These are phyloP conservation scores for Zaprionus lineosus DNA, from an alignment of 2,888 invertebrate genomes.

Conservation along the genomic window DNA sequence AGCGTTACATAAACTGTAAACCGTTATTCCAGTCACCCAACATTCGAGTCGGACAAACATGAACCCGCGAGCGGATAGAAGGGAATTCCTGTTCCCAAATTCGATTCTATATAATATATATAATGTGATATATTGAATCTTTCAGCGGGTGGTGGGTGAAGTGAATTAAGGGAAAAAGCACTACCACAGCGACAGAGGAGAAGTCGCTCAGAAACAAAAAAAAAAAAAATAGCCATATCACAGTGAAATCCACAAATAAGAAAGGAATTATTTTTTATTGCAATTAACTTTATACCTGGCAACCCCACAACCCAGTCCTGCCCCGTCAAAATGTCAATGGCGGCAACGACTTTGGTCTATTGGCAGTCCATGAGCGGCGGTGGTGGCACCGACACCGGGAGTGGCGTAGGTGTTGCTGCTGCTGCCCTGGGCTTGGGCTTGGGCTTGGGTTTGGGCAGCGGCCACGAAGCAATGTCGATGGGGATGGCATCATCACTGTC, in stretches of 20 bases:
- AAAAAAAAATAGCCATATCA: not conserved
- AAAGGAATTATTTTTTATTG: slow-evolving; percentile 28
- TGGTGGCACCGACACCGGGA: slow-evolving; percentile 6
- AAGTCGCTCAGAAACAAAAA: too few relatives aligned
- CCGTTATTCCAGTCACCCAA: too few relatives aligned
- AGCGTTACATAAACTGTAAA: too few relatives aligned
- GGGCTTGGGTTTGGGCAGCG: not conserved
- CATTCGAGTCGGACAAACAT: too few relatives aligned
- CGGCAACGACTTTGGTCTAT: slow-evolving; percentile 56
- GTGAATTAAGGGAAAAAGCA: too few relatives aligned
- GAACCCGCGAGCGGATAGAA: too few relatives aligned
- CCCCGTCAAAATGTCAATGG: slow-evolving; percentile 56
- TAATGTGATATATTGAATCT: too few relatives aligned
- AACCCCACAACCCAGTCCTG: too few relatives aligned
- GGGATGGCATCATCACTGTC: slow-evolving; percentile 5
- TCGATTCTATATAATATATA: too few relatives aligned
- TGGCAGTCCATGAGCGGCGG: slow-evolving; percentile 67
- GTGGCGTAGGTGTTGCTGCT: not conserved
- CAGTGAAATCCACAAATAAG: slow-evolving; percentile 23
- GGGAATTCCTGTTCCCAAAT: too few relatives aligned
- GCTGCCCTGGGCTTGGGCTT: not conserved
- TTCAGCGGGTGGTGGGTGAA: too few relatives aligned
- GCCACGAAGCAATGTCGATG: slow-evolving; percentile 15
- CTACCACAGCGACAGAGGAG: too few relatives aligned
- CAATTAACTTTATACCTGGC: slow-evolving; percentile 18